Evolutionary conservation across 2,113 vertebrate genomes (phyloP).

Genomic region (Burhinus bistriatus): DNA sequence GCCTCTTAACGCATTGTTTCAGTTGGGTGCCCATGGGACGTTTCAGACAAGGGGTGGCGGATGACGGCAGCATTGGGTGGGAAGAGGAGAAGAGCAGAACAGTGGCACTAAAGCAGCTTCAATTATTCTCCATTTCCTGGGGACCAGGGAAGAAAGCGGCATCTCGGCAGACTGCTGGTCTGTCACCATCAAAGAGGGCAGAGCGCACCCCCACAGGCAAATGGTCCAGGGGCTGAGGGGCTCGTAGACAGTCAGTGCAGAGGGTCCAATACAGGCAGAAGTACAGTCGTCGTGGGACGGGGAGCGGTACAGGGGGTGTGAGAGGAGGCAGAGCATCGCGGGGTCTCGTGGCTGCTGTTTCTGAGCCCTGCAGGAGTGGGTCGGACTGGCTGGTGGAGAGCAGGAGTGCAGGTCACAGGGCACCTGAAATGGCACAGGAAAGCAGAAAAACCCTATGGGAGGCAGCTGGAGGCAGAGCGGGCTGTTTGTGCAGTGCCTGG

Average conservation of each 20-base stretch:
- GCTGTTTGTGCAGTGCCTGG: background rate
- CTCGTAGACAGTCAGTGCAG: background rate
- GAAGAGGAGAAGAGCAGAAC: background rate
- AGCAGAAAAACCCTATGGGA: background rate
- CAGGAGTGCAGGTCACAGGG: background rate
- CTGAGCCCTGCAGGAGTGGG: background rate
- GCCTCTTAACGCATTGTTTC: background rate
- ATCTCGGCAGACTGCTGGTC: background rate
- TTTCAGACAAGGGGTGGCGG: background rate
- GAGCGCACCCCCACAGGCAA: background rate
- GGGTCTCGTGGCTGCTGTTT: background rate
- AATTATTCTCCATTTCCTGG: background rate
- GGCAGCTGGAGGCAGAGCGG: background rate
- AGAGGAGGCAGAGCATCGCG: background rate
- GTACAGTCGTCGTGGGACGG: background rate
- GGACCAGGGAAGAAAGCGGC: background rate
- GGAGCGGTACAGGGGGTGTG: background rate
- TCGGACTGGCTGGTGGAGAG: background rate
- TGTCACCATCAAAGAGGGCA: background rate
- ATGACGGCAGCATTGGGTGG: background rate
- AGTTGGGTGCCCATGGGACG: background rate
- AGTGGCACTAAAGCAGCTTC: background rate
- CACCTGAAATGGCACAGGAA: conserved; percentile 8
- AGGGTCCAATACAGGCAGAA: background rate
- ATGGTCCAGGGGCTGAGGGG: background rate